Base-by-base conservation (phyloP, 1,140 invertebrate species). In the Drosophila malerkotliana region DNA sequence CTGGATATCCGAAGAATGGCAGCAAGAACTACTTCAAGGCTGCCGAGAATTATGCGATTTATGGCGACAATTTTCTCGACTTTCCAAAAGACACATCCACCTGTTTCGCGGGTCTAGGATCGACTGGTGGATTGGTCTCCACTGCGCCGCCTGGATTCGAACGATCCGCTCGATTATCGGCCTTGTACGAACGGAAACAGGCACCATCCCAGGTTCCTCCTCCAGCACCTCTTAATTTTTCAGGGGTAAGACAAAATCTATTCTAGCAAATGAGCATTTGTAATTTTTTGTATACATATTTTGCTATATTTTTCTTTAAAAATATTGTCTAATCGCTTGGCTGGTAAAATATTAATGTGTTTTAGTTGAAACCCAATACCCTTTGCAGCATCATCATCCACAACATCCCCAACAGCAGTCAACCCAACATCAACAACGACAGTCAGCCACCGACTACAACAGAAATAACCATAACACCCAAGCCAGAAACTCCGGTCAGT, bases 21-120 rank as follows among this genome's bases (percentile, higher is more conserved):
- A 73, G 41, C n/a, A 52, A 30, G 0, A 78, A 83, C 26, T 90
- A 88, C 24, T 87, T 71, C 53, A 79, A 85, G 69, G 90, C 90
- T 3, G 90, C 90, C 15, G 79, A 91, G 60, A 80, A 77, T 9
- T 91, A 88, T 51, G 78, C 90, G 0, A 30, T 91, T 0, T 63
- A 51, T 6, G 82, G 82, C 4, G 64, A 88, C 1, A 32, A 54
- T 24, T 80, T 67, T 54, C 52, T 80, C 0, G 82, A 85, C 60
- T 85, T 83, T 48, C 74, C 77, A 9, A 52, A 71, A 39, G 60
- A 83, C 37, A 32, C 69, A 8, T 37, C 60, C n/a, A 45, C 14
- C 24, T 73, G 69, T 8, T 48, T 69, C 12, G 30, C 51, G 14
- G 59, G 41, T 7, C 15, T 44, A 18, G 26, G 24, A 15, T 8